These are phyloP conservation scores for Bombus vancouverensis DNA, from an alignment of 1,140 invertebrate species.

Conservation along the genomic window DNA sequence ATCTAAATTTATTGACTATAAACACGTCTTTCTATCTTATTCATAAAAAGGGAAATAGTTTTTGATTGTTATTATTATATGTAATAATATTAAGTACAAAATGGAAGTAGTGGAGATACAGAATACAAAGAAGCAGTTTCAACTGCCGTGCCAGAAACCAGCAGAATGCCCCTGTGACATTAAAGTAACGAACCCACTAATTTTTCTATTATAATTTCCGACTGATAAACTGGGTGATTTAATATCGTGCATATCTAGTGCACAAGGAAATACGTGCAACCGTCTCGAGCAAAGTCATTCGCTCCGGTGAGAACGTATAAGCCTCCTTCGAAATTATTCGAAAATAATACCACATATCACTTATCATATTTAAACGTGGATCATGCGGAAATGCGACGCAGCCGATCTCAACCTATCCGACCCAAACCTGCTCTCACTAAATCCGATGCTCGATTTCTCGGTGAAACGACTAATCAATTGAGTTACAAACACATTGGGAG, in stretches of 20 bases:
- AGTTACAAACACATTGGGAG: conserved; percentile 73
- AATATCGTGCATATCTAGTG: conserved; percentile 52
- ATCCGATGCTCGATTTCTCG: conserved; percentile 71
- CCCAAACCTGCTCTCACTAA: conserved; percentile 74
- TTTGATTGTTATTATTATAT: background rate
- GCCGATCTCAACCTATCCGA: conserved; percentile 72
- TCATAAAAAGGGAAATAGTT: background rate
- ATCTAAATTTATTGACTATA: background rate
- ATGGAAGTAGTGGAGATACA: conserved; percentile 66
- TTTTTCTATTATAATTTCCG: background rate
- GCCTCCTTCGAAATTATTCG: conserved; percentile 81
- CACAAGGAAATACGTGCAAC: conserved; percentile 84
- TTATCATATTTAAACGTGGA: conserved; percentile 82
- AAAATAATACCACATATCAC: conserved; percentile 84
- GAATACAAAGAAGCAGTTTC: conserved; percentile 30
- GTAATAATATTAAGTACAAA: background rate
- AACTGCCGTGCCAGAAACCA: conserved; percentile 1
- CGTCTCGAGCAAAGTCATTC: conserved; percentile 82
- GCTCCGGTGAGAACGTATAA: conserved; percentile 81
- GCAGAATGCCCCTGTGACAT: conserved; percentile 49
- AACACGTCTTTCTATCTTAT: background rate
- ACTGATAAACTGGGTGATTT: background rate
- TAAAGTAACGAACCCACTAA: conserved; percentile 59
- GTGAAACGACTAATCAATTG: conserved; percentile 73
- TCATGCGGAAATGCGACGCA: conserved; percentile 60